Conservation (phyloP, 2,113 vertebrate genomes). For the Forbesichthys agassizii region DNA sequence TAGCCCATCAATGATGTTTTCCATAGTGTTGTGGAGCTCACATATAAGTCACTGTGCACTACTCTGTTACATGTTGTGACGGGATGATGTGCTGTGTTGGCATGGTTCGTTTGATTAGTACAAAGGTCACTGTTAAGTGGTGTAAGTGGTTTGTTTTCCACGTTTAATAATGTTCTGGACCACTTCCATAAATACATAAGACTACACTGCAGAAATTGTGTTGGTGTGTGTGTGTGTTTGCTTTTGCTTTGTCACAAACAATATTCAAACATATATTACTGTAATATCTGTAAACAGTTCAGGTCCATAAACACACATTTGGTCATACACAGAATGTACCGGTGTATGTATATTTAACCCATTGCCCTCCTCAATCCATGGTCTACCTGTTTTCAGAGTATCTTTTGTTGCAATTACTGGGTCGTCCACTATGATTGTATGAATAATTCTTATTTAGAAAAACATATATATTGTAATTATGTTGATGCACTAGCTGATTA, state of each 20-base stretch:
- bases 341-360: neutral
- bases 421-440: constrained; percentile 57
- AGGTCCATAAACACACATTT: neutral
- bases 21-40: constrained; percentile 5
- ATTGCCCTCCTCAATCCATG: neutral
- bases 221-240: neutral
- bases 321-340: neutral
- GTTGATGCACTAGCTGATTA: neutral
- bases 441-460: constrained; percentile 1
- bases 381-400: neutral
- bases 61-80: neutral
- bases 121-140: constrained; percentile 8
- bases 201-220: neutral
- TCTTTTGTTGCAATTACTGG: constrained; percentile 27
- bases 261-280: constrained; percentile 9
- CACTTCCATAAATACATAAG: neutral
- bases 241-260: neutral
- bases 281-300: neutral
- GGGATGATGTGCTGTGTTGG: neutral
- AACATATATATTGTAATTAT: constrained; percentile 7
- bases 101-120: neutral
- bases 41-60: constrained; percentile 1
- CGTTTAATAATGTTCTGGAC: neutral
- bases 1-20: constrained; percentile 31
- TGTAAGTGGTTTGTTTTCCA: neutral